A percentile compares a stretch with the other conserved stretches of the same genome.
These are phyloP conservation scores for Monodelphis domestica DNA, from an alignment of 2,797 vertebrate genomes.

Conservation along the genomic window DNA sequence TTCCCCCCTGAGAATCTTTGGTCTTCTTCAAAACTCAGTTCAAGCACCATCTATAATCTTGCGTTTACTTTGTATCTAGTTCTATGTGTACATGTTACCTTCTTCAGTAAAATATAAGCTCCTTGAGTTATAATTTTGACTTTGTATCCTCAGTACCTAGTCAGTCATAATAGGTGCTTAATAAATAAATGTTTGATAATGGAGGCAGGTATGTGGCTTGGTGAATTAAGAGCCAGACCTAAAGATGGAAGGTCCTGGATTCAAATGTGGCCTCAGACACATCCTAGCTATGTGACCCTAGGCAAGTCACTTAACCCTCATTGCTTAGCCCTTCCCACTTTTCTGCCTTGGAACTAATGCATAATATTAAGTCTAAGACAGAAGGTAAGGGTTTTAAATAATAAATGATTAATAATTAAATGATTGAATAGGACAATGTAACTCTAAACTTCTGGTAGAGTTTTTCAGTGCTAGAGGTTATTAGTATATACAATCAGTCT, in stretches of 20 bases:
- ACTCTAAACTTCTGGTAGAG: background rate
- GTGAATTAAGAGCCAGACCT: too few species aligned
- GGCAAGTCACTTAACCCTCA: too few species aligned
- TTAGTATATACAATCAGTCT: background rate
- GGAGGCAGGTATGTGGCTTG: too few species aligned
- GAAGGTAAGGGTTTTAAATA: too few species aligned
- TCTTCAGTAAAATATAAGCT: background rate
- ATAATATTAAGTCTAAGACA: too few species aligned
- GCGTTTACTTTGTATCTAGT: background rate
- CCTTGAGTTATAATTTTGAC: background rate
- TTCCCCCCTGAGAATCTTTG: background rate
- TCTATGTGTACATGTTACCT: background rate
- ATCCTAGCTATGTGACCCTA: too few species aligned
- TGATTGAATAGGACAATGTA: background rate
- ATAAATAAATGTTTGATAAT: background rate
- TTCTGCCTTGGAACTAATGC: too few species aligned
- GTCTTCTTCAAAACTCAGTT: background rate
- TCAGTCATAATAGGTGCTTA: background rate
- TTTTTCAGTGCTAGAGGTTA: background rate
- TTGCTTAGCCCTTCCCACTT: too few species aligned
- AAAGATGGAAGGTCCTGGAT: too few species aligned
- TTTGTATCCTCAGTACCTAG: background rate
- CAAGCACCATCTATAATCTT: background rate
- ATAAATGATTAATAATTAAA: background rate
- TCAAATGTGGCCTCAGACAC: too few species aligned